Percentiles rank a stretch among this genome's conserved stretches.
Evolutionary conservation across 2,888 invertebrate species (phyloP).

Genomic region (Hetaerina titia): DNA sequence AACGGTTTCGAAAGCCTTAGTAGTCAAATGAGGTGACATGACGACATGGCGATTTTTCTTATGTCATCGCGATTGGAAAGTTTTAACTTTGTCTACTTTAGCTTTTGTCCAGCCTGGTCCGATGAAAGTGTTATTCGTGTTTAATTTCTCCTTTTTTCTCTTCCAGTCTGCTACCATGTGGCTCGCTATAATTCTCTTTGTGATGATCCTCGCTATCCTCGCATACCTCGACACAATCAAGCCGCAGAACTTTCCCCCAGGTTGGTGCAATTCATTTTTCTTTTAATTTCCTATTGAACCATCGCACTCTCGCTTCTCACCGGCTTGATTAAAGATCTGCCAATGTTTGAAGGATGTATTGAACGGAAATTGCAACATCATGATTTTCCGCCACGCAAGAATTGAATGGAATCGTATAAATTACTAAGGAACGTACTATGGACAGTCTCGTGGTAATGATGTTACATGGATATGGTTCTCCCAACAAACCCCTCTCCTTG

Average conservation of each 20-base stretch:
- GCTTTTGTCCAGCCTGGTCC: too few species aligned
- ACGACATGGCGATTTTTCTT: too few species aligned
- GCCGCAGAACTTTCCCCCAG: conserved; percentile 70
- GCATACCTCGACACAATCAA: conserved; percentile 68
- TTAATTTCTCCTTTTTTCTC: neutral
- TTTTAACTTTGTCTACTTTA: too few species aligned
- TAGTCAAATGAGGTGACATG: too few species aligned
- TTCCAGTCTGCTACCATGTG: conserved; percentile 73
- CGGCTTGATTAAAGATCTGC: neutral
- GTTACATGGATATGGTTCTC: too few species aligned
- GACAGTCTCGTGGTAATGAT: too few species aligned
- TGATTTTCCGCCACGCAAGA: neutral
- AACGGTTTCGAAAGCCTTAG: too few species aligned
- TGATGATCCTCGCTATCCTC: conserved; percentile 57
- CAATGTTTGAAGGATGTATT: neutral
- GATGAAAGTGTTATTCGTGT: neutral
- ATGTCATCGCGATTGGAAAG: too few species aligned
- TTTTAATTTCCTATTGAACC: neutral
- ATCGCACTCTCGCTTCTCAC: neutral
- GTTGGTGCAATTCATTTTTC: conserved; percentile 48
- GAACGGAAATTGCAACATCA: neutral
- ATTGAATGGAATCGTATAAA: neutral
- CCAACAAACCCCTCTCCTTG: too few species aligned
- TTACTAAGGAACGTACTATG: too few species aligned
- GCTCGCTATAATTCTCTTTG: conserved; percentile 68